Evolutionary conservation across 2,113 vertebrate species (phyloP).

Genomic region (Eulemur rufifrons): DNA sequence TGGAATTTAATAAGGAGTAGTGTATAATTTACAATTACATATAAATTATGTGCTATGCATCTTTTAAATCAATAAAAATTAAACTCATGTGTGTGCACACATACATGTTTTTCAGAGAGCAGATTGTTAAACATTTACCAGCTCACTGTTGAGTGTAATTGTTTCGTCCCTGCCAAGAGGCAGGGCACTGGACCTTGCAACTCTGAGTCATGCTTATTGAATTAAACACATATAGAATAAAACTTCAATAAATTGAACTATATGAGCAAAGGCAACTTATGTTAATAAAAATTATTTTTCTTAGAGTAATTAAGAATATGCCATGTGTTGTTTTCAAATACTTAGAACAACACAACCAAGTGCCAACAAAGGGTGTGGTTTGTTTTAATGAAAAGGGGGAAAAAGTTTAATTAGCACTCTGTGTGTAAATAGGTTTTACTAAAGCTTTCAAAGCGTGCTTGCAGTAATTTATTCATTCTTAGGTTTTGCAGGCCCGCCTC

Average conservation of each 20-base stretch:
- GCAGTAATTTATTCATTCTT: background rate
- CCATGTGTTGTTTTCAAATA: slow-evolving; percentile 44
- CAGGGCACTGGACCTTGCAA: background rate
- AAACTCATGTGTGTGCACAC: background rate
- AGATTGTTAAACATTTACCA: slow-evolving; percentile 31
- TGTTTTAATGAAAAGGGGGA: slow-evolving; percentile 18
- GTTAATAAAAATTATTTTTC: slow-evolving; percentile 38
- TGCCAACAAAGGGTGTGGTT: background rate
- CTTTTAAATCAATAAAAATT: background rate
- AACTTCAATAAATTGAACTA: background rate
- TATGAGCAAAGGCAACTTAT: background rate
- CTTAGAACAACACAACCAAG: background rate
- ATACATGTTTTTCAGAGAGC: background rate
- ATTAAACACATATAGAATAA: background rate
- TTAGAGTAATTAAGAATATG: slow-evolving; percentile 29
- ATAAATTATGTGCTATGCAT: no score
- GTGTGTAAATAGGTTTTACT: background rate
- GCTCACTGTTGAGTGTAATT: background rate
- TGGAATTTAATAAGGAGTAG: background rate
- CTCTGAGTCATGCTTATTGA: slow-evolving; percentile 5
- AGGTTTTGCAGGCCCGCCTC: background rate
- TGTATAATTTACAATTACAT: background rate
- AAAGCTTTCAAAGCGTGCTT: background rate
- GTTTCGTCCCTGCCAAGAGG: background rate
- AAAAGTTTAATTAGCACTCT: background rate